Base-by-base conservation (phyloP, 2,888 invertebrate species). In the Tribolium freemani region DNA sequence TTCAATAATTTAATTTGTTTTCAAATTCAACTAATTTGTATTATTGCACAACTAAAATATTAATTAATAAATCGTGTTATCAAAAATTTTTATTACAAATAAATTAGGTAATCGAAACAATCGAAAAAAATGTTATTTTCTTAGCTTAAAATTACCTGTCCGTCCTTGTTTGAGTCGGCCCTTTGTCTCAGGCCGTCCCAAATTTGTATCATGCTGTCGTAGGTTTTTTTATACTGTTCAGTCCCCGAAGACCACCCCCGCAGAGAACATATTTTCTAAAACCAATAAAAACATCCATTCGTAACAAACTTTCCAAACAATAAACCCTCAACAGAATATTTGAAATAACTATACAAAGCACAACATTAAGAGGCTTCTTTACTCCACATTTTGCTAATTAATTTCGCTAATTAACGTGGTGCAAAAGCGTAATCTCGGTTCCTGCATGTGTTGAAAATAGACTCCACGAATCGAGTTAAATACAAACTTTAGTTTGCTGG, bases 81-180 rank as follows among this genome's bases (percentile, higher is more conserved):
- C n/a, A n/a, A n/a, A n/a, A n/a, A n/a, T n/a, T n/a, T n/a, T n/a
- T n/a, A n/a, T n/a, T n/a, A n/a, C n/a, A n/a, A n/a, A n/a, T n/a
- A n/a, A n/a, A n/a, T n/a, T n/a, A n/a, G n/a, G n/a, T n/a, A n/a
- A n/a, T n/a, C n/a, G n/a, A n/a, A n/a, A n/a, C n/a, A n/a, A n/a
- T n/a, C n/a, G n/a, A n/a, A n/a, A n/a, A n/a, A n/a, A n/a, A n/a
- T n/a, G n/a, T n/a, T n/a, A n/a, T n/a, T n/a, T n/a, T n/a, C n/a
- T n/a, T n/a, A n/a, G n/a, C n/a, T n/a, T n/a, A n/a, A n/a, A n/a
- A 86, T 85, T 84, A 95, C 95, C 90, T 95, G 94, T 69, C 95
- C 95, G 84, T 96, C 96, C 85, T 94, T 92, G 87, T 97, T 94
- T 80, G 93, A 91, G 87, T 96, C 96, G 21, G 96, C 96, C 80